phyloP scores from a whole-genome alignment of 2,888 invertebrate species.

The Tupiocoris notatus region DNA sequence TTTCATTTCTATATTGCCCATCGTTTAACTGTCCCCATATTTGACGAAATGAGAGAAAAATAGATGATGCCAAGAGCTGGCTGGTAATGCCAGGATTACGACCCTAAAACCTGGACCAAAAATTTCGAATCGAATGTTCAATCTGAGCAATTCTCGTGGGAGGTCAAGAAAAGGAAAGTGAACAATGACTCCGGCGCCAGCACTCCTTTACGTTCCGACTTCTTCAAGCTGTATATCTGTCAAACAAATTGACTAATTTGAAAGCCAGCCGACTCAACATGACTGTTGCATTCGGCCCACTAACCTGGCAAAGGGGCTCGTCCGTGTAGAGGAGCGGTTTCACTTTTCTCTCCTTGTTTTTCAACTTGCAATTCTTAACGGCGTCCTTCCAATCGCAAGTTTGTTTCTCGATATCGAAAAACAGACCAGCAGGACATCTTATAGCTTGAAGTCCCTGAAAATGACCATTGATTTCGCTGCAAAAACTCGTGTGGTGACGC shows the following conservation, averaged over 20 bases:
- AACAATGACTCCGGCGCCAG: slow-evolving; percentile 6
- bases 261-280: no score
- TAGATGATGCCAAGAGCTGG: no score
- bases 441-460: slow-evolving; percentile 85
- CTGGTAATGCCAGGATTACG: no score
- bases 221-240: not conserved
- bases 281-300: slow-evolving; percentile 26
- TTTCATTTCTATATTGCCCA: no score
- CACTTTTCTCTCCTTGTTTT: slow-evolving; percentile 83
- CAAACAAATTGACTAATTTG: slow-evolving; percentile 27
- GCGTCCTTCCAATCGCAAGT: slow-evolving; percentile 93
- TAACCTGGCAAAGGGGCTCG: slow-evolving; percentile 72
- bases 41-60: no score
- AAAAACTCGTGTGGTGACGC: no score
- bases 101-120: no score
- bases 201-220: not conserved
- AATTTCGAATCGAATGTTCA: no score
- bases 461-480: no score
- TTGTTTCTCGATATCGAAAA: slow-evolving; percentile 91
- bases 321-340: slow-evolving; percentile 85
- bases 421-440: slow-evolving; percentile 87
- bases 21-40: no score
- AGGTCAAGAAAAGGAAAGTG: not conserved
- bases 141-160: no score
- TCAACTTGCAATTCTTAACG: slow-evolving; percentile 88